Evolutionary conservation across 2,113 vertebrate species (phyloP), one percentile per base, ranked within the genome.

Genomic region (Odocoileus virginianus): DNA sequence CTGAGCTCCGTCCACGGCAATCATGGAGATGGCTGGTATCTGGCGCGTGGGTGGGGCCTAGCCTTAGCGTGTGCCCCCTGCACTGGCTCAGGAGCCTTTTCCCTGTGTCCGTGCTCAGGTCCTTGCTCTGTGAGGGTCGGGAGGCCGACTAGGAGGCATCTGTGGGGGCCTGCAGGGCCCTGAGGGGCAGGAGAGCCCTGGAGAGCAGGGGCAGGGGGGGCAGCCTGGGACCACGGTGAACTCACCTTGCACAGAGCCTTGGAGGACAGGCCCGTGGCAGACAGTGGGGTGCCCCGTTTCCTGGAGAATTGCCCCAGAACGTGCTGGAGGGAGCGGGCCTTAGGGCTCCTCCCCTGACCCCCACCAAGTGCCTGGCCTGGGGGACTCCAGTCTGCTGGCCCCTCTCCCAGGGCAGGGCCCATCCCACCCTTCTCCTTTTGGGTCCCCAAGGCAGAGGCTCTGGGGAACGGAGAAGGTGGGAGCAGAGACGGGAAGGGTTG

Each of bases 1-100:
- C 23, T 1, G 3, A 45, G 47, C 47, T 64, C 40, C 28, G 1
- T 4, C 8, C 4, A 6, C 45, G 52, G 64, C 1, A 13, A 27
- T 17, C 27, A 12, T 2, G 45, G 50, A 36, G 7, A 47, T 28
- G 12, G 55, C 45, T 1, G 4, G 12, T 5, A 36, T 43, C 27
- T 27, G 78, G 45, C 3, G 16, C 1, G 1, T 19, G 61, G 27
- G n/a, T 45, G 71, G 71, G 27, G 27, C 7, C 8, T 23, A 2
- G 84, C 36, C 45, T 79, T 74, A 40, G 19, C 0, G 21, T 81
- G 28, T 14, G 40, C 21, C 74, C 36, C 43, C 1, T 3, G 6
- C 17, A 30, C 16, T 0, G 40, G 55, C 33, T 52, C 19, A 33
- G 50, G 33, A 52, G 76, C 47, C 40, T 14, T 19, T 33, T 83